These are phyloP conservation scores for Cyphomyrus discorhynchus DNA, from an alignment of 2,113 vertebrate genomes.

Conservation along the genomic window DNA sequence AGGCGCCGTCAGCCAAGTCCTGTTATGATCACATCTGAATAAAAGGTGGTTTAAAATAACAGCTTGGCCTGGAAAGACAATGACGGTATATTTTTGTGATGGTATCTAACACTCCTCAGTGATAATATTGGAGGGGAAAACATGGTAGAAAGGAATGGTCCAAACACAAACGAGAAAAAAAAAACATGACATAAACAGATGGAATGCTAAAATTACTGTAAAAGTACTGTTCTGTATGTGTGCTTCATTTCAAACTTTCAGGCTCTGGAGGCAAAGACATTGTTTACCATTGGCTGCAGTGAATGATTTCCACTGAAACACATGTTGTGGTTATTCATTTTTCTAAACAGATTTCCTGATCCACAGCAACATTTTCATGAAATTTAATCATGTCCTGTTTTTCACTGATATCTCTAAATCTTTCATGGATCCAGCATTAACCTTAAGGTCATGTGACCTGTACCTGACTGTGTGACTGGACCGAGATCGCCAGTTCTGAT, in stretches of 20 bases:
- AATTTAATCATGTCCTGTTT: not conserved
- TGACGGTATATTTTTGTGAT: conserved; percentile 21
- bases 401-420: not conserved
- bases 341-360: not conserved
- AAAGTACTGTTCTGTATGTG: not conserved
- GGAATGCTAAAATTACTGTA: not conserved
- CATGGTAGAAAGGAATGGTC: conserved; percentile 15
- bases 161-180: conserved; percentile 11
- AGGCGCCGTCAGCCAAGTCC: not conserved
- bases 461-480: not conserved
- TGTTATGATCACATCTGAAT: conserved; percentile 5
- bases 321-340: not conserved
- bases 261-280: not conserved
- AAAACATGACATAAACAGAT: conserved; percentile 7
- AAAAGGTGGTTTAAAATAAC: conserved; percentile 14
- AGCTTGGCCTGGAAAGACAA: conserved; percentile 21
- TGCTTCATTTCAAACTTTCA: conserved; percentile 4
- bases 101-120: conserved; percentile 13
- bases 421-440: not conserved
- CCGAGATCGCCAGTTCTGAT: not conserved
- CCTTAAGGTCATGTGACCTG: not conserved
- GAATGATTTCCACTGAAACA: not conserved
- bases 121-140: not conserved
- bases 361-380: not conserved
- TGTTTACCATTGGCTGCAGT: not conserved